phyloP scores from a whole-genome alignment of 2,797 vertebrate genomes.

The Catamblyrhynchus diadema region DNA sequence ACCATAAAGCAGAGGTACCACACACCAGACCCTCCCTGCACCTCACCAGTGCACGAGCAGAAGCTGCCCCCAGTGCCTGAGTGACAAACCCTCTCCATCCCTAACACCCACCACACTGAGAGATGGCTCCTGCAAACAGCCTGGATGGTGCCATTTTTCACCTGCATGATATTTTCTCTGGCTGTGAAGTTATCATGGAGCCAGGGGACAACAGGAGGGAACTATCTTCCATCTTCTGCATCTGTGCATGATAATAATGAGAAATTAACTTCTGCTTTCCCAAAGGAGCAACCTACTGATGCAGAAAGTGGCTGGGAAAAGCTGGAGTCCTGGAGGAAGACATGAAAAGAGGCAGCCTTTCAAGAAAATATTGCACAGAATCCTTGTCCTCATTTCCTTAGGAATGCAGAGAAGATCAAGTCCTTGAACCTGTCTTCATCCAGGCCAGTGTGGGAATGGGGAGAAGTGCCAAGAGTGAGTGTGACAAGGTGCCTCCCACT shows the following conservation, averaged over 20 bases:
- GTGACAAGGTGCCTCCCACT: neutral
- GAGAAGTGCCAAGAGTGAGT: neutral
- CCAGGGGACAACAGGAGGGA: neutral
- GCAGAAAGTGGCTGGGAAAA: neutral
- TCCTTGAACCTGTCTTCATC: neutral
- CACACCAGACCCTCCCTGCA: neutral
- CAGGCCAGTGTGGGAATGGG: neutral
- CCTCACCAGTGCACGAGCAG: rapidly evolving
- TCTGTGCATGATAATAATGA: neutral
- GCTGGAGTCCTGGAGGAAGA: neutral
- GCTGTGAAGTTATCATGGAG: neutral
- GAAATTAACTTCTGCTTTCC: slow-evolving; percentile 35
- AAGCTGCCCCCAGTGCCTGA: neutral
- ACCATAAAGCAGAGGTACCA: neutral
- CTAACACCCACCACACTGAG: neutral
- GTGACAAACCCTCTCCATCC: neutral
- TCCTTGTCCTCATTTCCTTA: neutral
- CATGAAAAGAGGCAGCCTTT: neutral
- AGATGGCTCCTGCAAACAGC: neutral
- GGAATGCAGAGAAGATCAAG: neutral
- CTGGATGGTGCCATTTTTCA: neutral
- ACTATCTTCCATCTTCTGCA: neutral
- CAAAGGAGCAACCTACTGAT: neutral
- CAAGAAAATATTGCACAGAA: neutral
- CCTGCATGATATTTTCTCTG: neutral